A percentile compares a stretch with the other conserved stretches of the same genome.
phyloP scores from a whole-genome alignment of 2,888 invertebrate species.

The Prosopocoilus inquinatus region DNA sequence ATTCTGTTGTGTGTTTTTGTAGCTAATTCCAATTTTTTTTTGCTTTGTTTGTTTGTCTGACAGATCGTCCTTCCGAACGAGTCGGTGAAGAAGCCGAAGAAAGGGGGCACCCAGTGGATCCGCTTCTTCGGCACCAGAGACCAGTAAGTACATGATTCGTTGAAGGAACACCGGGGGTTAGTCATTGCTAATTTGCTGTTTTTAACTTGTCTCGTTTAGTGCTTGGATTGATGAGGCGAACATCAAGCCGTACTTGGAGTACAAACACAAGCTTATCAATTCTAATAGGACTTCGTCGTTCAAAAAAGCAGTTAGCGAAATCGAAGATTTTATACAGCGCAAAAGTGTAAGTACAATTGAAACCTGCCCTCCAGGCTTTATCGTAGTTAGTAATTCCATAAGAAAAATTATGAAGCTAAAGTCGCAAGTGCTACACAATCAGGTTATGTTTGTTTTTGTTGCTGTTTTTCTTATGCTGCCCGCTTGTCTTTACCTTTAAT shows the following conservation, averaged over 20 bases:
- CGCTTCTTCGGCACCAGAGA: slow-evolving; percentile 95
- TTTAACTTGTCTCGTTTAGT: slow-evolving; percentile 52
- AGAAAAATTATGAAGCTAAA: too few relatives aligned
- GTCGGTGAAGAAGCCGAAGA: slow-evolving; percentile 74
- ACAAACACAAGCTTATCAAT: slow-evolving; percentile 74
- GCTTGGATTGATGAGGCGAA: slow-evolving; percentile 87
- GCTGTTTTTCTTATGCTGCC: too few relatives aligned
- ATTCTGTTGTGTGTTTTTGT: too few relatives aligned
- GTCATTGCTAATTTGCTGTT: neutral
- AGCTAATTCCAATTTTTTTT: too few relatives aligned
- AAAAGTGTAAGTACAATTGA: slow-evolving; percentile 57
- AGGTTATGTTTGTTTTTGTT: too few relatives aligned
- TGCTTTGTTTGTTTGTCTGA: slow-evolving; percentile 43
- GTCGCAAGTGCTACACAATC: too few relatives aligned
- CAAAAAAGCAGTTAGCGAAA: slow-evolving; percentile 76
- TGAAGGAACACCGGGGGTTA: neutral
- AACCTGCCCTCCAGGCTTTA: too few relatives aligned
- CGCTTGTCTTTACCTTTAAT: too few relatives aligned
- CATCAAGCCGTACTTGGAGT: slow-evolving; percentile 78
- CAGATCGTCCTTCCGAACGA: slow-evolving; percentile 81
- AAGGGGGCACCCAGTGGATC: slow-evolving; percentile 78
- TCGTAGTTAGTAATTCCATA: too few relatives aligned
- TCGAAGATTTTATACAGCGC: slow-evolving; percentile 74
- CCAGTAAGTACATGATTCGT: slow-evolving; percentile 69
- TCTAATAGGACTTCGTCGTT: slow-evolving; percentile 73